Conservation (phyloP, 2,888 invertebrate genomes). For the Molanna angustata region DNA sequence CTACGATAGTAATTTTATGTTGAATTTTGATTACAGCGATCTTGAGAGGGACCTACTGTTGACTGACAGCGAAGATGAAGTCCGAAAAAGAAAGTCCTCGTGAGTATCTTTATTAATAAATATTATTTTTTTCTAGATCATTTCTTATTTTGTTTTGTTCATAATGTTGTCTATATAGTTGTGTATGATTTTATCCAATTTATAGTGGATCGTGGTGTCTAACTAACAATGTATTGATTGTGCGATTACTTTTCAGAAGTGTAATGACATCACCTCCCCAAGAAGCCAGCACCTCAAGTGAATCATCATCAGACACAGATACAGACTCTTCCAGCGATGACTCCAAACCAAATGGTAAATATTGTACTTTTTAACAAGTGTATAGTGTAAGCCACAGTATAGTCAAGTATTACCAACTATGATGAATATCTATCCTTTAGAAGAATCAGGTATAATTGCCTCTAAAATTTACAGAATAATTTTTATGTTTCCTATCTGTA, state of each 20-base stretch:
- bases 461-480: no score
- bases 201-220: not conserved
- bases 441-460: no score
- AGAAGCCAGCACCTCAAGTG: constrained; percentile 47
- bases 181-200: not conserved
- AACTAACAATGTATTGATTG: not conserved
- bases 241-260: constrained; percentile 33
- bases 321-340: constrained; percentile 62
- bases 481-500: no score
- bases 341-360: constrained; percentile 60
- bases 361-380: no score
- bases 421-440: no score
- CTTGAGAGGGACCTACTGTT: constrained; percentile 68
- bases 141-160: not conserved
- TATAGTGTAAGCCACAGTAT: no score
- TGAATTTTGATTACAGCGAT: constrained; percentile 44
- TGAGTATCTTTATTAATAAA: constrained; percentile 17
- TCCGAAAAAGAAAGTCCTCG: constrained; percentile 37
- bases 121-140: not conserved
- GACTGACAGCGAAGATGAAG: constrained; percentile 79
- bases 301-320: no score
- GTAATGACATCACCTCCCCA: constrained; percentile 51
- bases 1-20: not conserved
- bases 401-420: no score
- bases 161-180: not conserved